Evolutionary conservation across 2,888 invertebrate species (phyloP).

Genomic region (Hydropsyche betteni): DNA sequence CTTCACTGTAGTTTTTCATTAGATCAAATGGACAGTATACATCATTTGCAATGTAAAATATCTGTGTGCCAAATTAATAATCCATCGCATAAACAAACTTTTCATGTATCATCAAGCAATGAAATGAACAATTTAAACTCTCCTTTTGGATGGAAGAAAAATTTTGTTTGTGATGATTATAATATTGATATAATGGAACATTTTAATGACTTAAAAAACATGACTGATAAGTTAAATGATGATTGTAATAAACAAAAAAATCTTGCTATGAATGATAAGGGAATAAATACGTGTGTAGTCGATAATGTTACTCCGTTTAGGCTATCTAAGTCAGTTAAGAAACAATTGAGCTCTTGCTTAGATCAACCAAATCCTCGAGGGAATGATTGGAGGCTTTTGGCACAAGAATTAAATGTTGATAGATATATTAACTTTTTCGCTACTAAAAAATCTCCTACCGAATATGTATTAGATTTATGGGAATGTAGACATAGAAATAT

Average conservation of each 20-base stretch:
- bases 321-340: constrained; percentile 66
- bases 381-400: constrained; percentile 90
- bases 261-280: constrained; percentile 69
- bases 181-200: constrained; percentile 20
- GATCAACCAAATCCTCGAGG: constrained; percentile 84
- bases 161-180: constrained; percentile 40
- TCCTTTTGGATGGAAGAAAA: constrained; percentile 53
- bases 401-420: constrained; percentile 83
- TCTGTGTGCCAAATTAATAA: constrained; percentile 64
- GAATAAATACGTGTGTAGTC: constrained; percentile 68
- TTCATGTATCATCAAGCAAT: constrained; percentile 60
- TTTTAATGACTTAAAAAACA: constrained; percentile 18
- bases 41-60: constrained; percentile 62
- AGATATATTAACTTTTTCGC: constrained; percentile 91
- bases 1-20: constrained; percentile 91
- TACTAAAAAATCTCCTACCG: constrained; percentile 87
- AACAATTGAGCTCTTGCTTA: constrained; percentile 66
- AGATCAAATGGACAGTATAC: constrained; percentile 70
- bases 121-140: constrained; percentile 63
- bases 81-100: constrained; percentile 65
- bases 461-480: constrained; percentile 88
- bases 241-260: constrained; percentile 63
- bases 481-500: constrained; percentile 81
- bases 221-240: constrained; percentile 57
- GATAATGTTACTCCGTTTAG: constrained; percentile 67